phyloP scores from a whole-genome alignment of 2,113 vertebrate species.

The Bostrychus sinensis region DNA sequence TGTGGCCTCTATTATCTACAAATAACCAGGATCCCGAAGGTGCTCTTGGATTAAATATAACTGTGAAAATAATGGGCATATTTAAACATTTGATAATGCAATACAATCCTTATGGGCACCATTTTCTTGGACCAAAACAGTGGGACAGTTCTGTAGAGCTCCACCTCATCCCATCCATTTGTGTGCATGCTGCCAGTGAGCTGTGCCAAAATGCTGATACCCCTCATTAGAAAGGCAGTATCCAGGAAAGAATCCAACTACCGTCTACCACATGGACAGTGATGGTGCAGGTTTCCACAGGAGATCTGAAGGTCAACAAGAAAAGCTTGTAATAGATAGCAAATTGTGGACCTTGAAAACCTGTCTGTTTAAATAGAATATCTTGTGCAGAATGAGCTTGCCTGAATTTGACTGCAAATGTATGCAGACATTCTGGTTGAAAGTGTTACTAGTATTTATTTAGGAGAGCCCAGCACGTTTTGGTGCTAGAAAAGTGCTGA shows the following conservation, averaged over 20 bases:
- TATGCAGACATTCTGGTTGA: slow-evolving; percentile 52
- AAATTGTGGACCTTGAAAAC: slow-evolving; percentile 32
- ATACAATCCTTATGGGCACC: slow-evolving; percentile 67
- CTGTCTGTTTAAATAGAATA: slow-evolving; percentile 43
- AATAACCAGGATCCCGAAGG: slow-evolving; percentile 57
- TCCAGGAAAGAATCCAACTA: slow-evolving; percentile 76
- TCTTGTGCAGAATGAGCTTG: slow-evolving; percentile 37
- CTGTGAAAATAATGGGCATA: slow-evolving; percentile 65
- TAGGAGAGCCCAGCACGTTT: slow-evolving; percentile 40
- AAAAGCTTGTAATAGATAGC: slow-evolving; percentile 60
- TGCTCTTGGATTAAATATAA: slow-evolving; percentile 71
- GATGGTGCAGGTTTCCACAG: slow-evolving; percentile 59
- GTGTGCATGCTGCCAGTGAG: slow-evolving; percentile 72
- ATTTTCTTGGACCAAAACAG: slow-evolving; percentile 62
- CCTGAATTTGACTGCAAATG: slow-evolving; percentile 45
- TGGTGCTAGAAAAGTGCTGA: slow-evolving; percentile 19
- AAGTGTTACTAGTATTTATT: slow-evolving; percentile 46
- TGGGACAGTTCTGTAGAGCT: slow-evolving; percentile 63
- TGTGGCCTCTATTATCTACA: slow-evolving; percentile 58
- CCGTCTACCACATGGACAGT: slow-evolving; percentile 60
- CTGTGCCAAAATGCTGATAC: slow-evolving; percentile 76
- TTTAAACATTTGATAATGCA: slow-evolving; percentile 74
- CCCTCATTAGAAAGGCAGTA: slow-evolving; percentile 77
- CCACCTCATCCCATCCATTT: slow-evolving; percentile 66
- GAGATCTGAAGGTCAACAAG: slow-evolving; percentile 71